Base-by-base conservation (phyloP, 2,888 invertebrate genomes). In the Pachycephus smyrnensis region DNA sequence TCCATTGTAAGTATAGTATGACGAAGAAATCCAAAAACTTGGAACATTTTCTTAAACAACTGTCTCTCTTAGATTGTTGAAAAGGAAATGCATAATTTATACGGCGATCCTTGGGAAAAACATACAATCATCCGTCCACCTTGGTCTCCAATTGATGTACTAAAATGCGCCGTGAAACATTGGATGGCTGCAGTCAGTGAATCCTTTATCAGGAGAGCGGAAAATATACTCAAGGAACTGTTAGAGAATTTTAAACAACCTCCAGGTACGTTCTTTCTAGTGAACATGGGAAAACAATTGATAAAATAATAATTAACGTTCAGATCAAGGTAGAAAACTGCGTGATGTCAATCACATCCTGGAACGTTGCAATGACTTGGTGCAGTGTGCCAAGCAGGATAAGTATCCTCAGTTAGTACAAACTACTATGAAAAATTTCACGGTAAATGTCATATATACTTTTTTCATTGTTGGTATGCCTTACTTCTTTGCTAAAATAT, bases 101-200 rank as follows among this genome's bases (percentile, higher is more conserved):
- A 88, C 83, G 89, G 89, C 3, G 84, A 86, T 4, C 78, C 80
- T 31, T 92, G 92, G 92, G 82, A 86, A 75, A 86, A 84, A 6
- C 85, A 90, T 75, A 85, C 88, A 33, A 84, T 89, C 73, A 85
- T 90, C 73, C 85, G 84, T 80, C 92, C 92, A 55, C 92, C 92
- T 11, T 92, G 92, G 92, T 86, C 87, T 12, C 73, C 86, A 4
- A 55, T 78, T 12, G 84, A 85, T 71, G 89, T 88, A 71, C 82
- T 92, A 23, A 88, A 89, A 77, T 92, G 92, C 79, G 87, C 90
- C 23, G 79, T 88, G 35, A 90, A 90, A 79, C 92, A 92, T 80
- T 92, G 92, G 91, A 90, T 92, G 69, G 92, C 91, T 15, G 89
- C 89, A 6, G 86, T 90, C 12, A 88, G 86, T 80, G 91, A 90